Percentiles rank a stretch among this genome's conserved stretches.
Conservation (phyloP, 2,797 vertebrate genomes). For the Clarias platycephalus region DNA sequence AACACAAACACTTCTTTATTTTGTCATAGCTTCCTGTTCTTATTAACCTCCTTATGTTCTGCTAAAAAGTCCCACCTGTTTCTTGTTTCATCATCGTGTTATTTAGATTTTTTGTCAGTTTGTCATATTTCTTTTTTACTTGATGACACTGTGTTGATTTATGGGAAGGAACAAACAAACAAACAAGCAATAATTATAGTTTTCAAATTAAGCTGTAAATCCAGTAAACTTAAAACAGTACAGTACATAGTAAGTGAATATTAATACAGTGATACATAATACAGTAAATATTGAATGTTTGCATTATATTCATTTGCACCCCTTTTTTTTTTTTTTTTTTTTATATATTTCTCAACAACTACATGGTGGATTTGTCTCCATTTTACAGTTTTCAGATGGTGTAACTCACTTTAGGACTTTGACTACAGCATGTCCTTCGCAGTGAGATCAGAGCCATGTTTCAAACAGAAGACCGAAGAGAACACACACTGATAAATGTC, state of each 20-base stretch:
- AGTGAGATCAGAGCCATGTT: constrained; percentile 15
- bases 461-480: not conserved
- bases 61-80: not conserved
- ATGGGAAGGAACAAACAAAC: no score
- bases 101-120: not conserved
- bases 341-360: no score
- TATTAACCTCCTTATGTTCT: not conserved
- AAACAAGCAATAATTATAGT: no score
- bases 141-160: no score
- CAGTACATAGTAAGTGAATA: no score
- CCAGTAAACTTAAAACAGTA: no score
- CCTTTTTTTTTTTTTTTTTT: no score
- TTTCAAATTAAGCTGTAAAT: no score
- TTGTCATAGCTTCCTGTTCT: constrained; percentile 3
- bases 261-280: no score
- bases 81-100: not conserved
- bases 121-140: not conserved
- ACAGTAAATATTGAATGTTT: not conserved
- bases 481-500: constrained; percentile 36
- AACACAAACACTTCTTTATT: not conserved
- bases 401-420: not conserved
- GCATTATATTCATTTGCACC: not conserved
- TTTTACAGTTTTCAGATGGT: not conserved
- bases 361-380: not conserved
- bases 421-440: constrained; percentile 10